phyloP scores from a whole-genome alignment of 2,113 vertebrate species.

The Morphnarchus princeps region DNA sequence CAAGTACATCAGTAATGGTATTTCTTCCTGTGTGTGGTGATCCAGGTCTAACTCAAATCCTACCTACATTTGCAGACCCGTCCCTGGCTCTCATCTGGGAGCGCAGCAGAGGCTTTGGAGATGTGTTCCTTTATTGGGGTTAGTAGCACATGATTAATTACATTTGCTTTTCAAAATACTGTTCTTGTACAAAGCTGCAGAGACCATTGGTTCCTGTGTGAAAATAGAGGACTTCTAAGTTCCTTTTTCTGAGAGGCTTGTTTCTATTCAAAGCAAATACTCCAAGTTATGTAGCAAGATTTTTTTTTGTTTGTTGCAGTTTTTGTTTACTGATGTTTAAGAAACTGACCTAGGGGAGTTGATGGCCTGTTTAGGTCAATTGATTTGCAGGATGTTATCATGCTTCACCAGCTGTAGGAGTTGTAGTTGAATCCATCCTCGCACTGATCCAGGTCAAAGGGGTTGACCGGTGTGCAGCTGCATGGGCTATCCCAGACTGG shows the following conservation, averaged over 20 bases:
- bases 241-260: too few species aligned
- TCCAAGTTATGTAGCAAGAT: accelerated
- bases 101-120: neutral
- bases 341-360: neutral
- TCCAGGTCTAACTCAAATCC: accelerated
- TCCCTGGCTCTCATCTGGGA: neutral
- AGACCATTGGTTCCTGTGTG: too few species aligned
- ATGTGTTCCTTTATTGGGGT: too few species aligned
- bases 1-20: accelerated
- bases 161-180: neutral
- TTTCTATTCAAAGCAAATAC: neutral
- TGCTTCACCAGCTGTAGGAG: neutral
- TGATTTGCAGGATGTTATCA: neutral
- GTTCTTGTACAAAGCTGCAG: neutral
- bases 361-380: neutral
- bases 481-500: neutral
- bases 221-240: neutral
- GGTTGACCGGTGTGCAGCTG: neutral
- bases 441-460: accelerated
- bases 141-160: too few species aligned
- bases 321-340: neutral
- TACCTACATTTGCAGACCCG: accelerated
- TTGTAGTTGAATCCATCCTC: neutral
- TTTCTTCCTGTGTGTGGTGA: neutral
- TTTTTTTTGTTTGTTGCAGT: neutral